Conservation (phyloP, 2,888 invertebrate species). For the Folsomia candida region DNA sequence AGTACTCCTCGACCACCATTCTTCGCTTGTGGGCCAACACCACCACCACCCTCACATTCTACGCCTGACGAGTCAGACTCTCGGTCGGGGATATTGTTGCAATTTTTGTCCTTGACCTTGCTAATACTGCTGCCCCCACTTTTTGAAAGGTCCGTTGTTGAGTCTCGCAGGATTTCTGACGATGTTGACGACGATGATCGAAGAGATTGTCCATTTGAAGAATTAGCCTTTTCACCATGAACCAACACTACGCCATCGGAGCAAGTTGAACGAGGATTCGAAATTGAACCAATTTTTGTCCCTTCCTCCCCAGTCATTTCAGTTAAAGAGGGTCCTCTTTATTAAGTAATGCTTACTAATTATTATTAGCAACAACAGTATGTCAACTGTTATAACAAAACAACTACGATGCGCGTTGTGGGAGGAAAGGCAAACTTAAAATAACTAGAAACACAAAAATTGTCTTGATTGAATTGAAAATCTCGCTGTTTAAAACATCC, state of each 20-base stretch:
- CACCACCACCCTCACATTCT: background rate
- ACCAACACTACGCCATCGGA: background rate
- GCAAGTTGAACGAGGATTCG: slow-evolving; percentile 5
- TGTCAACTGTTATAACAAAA: too few species aligned
- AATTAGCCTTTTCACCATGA: background rate
- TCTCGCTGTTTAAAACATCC: too few species aligned
- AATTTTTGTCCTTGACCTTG: background rate
- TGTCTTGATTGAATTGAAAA: too few species aligned
- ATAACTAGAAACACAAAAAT: too few species aligned
- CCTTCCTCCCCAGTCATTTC: slow-evolving; percentile 46
- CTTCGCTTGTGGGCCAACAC: background rate
- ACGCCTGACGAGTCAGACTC: background rate
- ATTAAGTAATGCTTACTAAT: too few species aligned
- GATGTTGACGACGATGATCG: background rate
- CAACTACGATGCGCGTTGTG: too few species aligned
- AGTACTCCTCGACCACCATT: background rate
- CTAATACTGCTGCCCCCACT: too few species aligned
- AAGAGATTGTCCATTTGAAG: slow-evolving; percentile 1
- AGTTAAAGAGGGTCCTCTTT: slow-evolving; percentile 9
- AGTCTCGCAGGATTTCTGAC: background rate
- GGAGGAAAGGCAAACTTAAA: too few species aligned
- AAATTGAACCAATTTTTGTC: slow-evolving; percentile 37
- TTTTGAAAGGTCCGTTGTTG: background rate
- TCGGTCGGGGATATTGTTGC: background rate
- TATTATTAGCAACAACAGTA: too few species aligned